A percentile compares a stretch with the other conserved stretches of the same genome.
Conservation (phyloP, 2,113 vertebrate genomes). For the Bombycilla garrulus region DNA sequence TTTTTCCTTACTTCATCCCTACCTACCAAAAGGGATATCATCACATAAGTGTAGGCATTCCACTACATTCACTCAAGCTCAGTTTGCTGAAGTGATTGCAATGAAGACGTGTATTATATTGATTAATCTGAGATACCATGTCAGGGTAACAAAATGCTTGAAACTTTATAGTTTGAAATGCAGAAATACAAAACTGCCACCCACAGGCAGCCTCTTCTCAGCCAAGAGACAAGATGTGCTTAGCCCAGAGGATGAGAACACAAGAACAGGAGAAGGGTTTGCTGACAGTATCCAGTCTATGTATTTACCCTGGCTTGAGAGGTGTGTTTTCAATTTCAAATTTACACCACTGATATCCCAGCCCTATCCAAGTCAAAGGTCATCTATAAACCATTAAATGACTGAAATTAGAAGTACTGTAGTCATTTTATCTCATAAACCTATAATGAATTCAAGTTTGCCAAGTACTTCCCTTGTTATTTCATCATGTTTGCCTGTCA, state of each 20-base stretch:
- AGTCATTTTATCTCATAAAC: neutral
- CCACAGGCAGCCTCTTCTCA: neutral
- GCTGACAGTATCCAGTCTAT: neutral
- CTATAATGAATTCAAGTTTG: neutral
- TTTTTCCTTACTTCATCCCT: neutral
- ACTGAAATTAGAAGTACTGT: neutral
- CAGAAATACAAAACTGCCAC: slow-evolving; percentile 23
- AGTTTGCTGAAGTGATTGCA: neutral
- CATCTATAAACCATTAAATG: neutral
- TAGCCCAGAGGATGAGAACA: neutral
- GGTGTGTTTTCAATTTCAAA: neutral
- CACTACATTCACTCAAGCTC: neutral
- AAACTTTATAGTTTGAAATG: neutral
- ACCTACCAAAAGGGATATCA: neutral
- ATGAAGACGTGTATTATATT: neutral
- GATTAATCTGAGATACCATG: neutral
- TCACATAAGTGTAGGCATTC: neutral
- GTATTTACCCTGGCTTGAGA: neutral
- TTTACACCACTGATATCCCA: neutral
- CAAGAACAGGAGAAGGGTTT: neutral
- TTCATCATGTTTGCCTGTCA: neutral
- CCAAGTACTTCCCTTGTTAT: neutral
- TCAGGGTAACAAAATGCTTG: neutral
- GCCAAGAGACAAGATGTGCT: neutral
- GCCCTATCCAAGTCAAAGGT: neutral